A percentile compares a stretch with the other conserved stretches of the same genome.
phyloP scores from a whole-genome alignment of 2,888 invertebrate species.

The Octonoba sinensis region DNA sequence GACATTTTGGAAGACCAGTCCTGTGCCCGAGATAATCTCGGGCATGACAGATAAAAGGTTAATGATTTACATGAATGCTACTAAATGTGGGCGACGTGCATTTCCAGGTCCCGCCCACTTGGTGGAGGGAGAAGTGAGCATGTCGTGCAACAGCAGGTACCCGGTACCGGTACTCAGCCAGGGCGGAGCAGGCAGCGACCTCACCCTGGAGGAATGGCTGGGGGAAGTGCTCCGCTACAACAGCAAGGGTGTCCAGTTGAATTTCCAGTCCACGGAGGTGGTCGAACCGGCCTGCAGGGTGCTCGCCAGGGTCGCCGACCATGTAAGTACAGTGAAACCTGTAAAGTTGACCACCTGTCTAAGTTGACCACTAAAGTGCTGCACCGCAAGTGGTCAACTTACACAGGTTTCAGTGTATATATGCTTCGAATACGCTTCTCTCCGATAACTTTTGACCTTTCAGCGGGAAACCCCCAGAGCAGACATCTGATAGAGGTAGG shows the following conservation, averaged over 20 bases:
- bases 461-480: no score
- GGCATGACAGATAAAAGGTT: no score
- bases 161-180: slow-evolving; percentile 71
- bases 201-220: slow-evolving; percentile 71
- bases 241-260: slow-evolving; percentile 71
- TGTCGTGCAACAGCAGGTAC: slow-evolving; percentile 66
- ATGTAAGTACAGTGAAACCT: slow-evolving; percentile 61
- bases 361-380: no score
- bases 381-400: no score
- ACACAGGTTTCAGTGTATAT: no score
- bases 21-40: no score
- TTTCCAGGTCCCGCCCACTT: slow-evolving; percentile 64
- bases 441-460: no score
- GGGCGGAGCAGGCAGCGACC: slow-evolving; percentile 69
- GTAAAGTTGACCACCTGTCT: no score
- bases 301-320: slow-evolving; percentile 66
- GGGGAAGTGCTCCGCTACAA: slow-evolving; percentile 66
- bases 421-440: no score
- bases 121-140: slow-evolving; percentile 66
- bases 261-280: slow-evolving; percentile 71
- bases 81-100: background rate
- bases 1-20: no score
- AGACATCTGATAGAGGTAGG: no score
- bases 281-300: slow-evolving; percentile 69
- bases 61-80: no score